Base-by-base conservation (phyloP, 2,113 vertebrate species). In the Trogon surrucura region DNA sequence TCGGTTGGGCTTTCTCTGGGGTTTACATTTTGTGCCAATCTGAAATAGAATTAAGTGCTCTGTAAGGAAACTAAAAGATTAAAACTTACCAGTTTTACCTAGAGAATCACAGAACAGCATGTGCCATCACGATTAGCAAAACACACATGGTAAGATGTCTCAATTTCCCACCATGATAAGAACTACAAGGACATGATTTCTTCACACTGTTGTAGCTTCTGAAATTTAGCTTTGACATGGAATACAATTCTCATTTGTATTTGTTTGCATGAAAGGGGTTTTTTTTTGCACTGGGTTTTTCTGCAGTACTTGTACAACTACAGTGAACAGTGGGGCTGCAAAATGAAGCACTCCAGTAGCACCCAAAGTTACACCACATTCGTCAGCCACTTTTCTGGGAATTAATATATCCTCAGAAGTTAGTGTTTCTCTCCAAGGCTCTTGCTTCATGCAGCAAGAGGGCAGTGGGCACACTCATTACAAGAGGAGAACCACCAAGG, bases 261-360 rank as follows among this genome's bases (percentile, higher is more conserved):
- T 21, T 66, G 50, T 58, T 62, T 91, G 45, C 36, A n/a, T 21
- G 4, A 1, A 41, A 41, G 36, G 6, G 15, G 11, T 15, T 51
- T 90, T 58, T 50, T 20, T 80, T 47, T 62, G 57, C 50, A 44
- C 17, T 41, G 30, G 27, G 25, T 36, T 85, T 85, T 14, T 3
- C n/a, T 62, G 67, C 44, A 77, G 6, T 50, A 62, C 34, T 82
- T 90, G 13, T 16, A 61, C 7, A 9, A 54, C 45, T 77, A 53
- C n/a, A 51, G 3, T 1, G 2, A 93, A 77, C 11, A 44, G 27
- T 0, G 0, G 6, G 11, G 27, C 50, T 80, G 41, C 15, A 90
- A 83, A 83, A 47, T 10, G 5, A 84, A 90, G 75, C 13, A 6
- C 21, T 54, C 11, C 19, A 7, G n/a, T 5, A 57, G 54, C 51